Evolutionary conservation across 2,113 vertebrate genomes (phyloP).

Genomic region (Cyanistes caeruleus): DNA sequence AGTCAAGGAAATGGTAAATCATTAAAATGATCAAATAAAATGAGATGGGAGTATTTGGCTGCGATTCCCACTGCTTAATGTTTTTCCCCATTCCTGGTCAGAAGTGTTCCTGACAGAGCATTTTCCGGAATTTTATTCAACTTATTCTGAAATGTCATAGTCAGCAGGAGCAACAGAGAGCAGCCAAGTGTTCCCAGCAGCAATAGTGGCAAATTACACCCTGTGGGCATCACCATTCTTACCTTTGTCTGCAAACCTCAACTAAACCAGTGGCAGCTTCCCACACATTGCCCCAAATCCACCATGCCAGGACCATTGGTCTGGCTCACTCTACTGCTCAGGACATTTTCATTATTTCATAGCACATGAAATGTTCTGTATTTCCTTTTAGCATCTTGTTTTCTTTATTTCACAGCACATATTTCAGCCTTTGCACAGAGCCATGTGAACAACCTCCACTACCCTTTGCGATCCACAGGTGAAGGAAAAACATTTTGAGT

Average conservation of each 20-base stretch:
- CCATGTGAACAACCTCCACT: not conserved
- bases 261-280: not conserved
- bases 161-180: not conserved
- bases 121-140: not conserved
- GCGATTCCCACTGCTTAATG: constrained; percentile 2
- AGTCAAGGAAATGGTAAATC: constrained; percentile 33
- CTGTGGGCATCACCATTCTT: not conserved
- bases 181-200: not conserved
- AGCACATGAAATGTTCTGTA: not conserved
- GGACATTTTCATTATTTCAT: not conserved
- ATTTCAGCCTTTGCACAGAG: not conserved
- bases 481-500: not conserved
- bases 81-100: not conserved
- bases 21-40: constrained; percentile 45
- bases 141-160: not conserved
- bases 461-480: no score
- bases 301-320: accelerated
- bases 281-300: accelerated
- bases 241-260: not conserved
- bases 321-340: accelerated
- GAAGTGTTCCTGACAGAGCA: not conserved
- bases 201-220: not conserved
- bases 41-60: constrained; percentile 2
- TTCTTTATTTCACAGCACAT: accelerated
- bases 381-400: not conserved